Conservation (phyloP, 2,113 vertebrate species). For the Eleginops maclovinus region DNA sequence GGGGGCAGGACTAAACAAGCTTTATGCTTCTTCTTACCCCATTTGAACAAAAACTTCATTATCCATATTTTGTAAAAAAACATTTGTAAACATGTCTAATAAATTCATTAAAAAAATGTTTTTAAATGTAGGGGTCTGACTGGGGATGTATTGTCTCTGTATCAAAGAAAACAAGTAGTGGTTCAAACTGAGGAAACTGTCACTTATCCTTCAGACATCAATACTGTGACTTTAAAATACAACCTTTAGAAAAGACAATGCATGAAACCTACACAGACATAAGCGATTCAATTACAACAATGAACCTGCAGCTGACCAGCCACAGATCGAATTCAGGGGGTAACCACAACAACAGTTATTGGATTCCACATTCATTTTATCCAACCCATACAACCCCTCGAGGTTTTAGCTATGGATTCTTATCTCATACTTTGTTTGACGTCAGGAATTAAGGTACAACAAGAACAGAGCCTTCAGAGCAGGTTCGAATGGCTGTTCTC, state of each 20-base stretch:
- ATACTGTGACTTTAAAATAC: not conserved
- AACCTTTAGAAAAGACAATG: slow-evolving; percentile 17
- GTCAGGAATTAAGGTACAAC: not conserved
- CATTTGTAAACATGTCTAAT: no score
- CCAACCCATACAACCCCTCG: slow-evolving; percentile 5
- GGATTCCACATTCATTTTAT: slow-evolving; percentile 60
- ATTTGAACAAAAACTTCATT: no score
- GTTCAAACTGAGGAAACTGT: not conserved
- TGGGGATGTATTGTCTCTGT: not conserved
- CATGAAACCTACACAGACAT: slow-evolving; percentile 1
- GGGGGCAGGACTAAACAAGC: no score
- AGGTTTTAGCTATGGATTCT: slow-evolving; percentile 27
- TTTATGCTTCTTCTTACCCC: no score
- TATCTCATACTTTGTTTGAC: slow-evolving; percentile 29
- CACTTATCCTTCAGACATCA: slow-evolving; percentile 6
- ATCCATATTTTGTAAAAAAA: no score
- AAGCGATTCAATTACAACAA: slow-evolving; percentile 37
- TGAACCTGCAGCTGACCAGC: slow-evolving; percentile 32
- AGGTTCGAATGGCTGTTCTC: not conserved
- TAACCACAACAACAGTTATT: slow-evolving; percentile 59
- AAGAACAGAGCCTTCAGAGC: not conserved
- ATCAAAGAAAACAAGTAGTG: not conserved
- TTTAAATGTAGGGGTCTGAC: not conserved
- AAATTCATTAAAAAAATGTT: no score
- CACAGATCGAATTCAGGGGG: slow-evolving; percentile 53